Conservation (phyloP, 2,113 vertebrate species). For the Argyrosomus japonicus region DNA sequence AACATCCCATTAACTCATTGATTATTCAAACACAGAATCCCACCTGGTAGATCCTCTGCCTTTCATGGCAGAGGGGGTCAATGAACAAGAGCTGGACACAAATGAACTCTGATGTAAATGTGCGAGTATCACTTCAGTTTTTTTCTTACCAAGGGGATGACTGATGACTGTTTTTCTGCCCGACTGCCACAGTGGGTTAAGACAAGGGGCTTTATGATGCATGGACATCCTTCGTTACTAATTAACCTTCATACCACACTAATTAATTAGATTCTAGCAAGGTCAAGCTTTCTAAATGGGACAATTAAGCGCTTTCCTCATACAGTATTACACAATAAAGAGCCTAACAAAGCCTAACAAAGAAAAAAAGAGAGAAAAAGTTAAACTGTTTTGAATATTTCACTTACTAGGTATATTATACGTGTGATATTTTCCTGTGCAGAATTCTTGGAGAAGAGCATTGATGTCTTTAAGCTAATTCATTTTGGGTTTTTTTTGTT, state of each 20-base stretch:
- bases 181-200: constrained; percentile 82
- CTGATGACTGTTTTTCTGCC: constrained; percentile 80
- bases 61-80: constrained; percentile 57
- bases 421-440: no score
- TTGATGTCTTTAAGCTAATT: not conserved
- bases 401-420: not conserved
- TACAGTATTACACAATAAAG: constrained; percentile 55
- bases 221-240: constrained; percentile 84
- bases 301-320: constrained; percentile 78
- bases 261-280: constrained; percentile 86
- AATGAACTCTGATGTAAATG: constrained; percentile 65
- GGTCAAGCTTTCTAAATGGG: constrained; percentile 84
- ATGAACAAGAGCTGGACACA: constrained; percentile 48
- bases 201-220: constrained; percentile 84
- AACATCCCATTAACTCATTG: constrained; percentile 58
- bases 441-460: not conserved
- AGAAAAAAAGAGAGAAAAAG: not conserved
- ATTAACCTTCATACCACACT: constrained; percentile 87
- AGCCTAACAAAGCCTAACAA: constrained; percentile 64
- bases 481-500: no score
- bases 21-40: constrained; percentile 63
- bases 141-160: constrained; percentile 66
- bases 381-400: not conserved
- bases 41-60: constrained; percentile 55
- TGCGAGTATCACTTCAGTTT: constrained; percentile 55